Percentiles rank a stretch among this genome's conserved stretches.
Conservation (phyloP, 2,113 vertebrate species). For the Nycticryphes semicollaris region DNA sequence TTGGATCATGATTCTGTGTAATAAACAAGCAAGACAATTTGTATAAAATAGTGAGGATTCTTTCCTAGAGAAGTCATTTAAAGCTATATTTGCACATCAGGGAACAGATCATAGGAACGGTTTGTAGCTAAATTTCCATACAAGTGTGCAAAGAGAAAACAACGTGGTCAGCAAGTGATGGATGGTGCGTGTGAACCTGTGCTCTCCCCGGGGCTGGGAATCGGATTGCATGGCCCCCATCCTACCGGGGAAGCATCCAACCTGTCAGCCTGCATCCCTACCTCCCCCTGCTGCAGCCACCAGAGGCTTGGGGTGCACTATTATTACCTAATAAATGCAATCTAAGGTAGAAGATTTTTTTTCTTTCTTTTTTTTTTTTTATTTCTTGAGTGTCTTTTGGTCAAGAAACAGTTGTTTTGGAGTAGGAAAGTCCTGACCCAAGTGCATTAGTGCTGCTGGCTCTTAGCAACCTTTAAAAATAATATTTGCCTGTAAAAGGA, state of each 20-base stretch:
- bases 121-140: neutral
- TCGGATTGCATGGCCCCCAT: rapidly evolving
- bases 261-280: neutral
- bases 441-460: neutral
- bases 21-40: slow-evolving; percentile 58
- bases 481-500: neutral
- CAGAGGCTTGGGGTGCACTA: rapidly evolving
- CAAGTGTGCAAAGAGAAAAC: slow-evolving; percentile 22
- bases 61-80: slow-evolving; percentile 62
- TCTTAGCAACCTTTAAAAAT: neutral
- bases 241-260: neutral
- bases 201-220: neutral
- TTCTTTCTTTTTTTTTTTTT: neutral
- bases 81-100: slow-evolving; percentile 31
- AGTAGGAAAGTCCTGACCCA: neutral
- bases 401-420: neutral
- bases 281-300: rapidly evolving
- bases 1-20: slow-evolving; percentile 27
- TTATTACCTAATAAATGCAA: neutral
- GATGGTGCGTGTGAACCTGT: neutral
- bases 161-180: neutral
- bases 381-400: neutral
- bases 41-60: slow-evolving; percentile 62
- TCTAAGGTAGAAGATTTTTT: neutral
- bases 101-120: neutral